A percentile compares a stretch with the other conserved stretches of the same genome.
These are phyloP conservation scores for Myotis brandtii DNA, from an alignment of 2,113 vertebrate species.

Conservation along the genomic window DNA sequence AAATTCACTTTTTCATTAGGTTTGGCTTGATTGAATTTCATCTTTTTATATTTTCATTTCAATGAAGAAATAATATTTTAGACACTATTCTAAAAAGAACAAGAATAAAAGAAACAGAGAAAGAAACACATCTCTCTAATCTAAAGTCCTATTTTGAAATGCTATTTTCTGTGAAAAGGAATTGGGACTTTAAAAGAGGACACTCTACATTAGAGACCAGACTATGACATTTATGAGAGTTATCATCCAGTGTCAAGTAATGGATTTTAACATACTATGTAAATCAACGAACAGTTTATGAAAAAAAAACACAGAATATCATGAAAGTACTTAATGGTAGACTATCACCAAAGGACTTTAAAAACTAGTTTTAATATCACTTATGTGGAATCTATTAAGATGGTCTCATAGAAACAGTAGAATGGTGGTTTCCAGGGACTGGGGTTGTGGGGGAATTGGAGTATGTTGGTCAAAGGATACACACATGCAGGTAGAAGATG, in stretches of 20 bases:
- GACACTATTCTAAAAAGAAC: slow-evolving; percentile 41
- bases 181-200: background rate
- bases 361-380: background rate
- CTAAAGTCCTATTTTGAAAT: slow-evolving; percentile 25
- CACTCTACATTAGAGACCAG: background rate
- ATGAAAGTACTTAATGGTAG: background rate
- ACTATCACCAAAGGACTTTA: background rate
- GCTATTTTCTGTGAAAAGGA: slow-evolving; percentile 10
- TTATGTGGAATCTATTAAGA: background rate
- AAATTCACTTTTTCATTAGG: slow-evolving; percentile 14
- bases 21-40: slow-evolving; percentile 26
- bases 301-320: slow-evolving; percentile 23
- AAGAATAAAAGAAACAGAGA: slow-evolving; percentile 30
- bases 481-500: background rate
- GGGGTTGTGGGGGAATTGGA: background rate
- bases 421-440: background rate
- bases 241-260: background rate
- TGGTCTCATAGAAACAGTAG: background rate
- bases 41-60: slow-evolving; percentile 38
- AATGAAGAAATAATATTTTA: slow-evolving; percentile 38
- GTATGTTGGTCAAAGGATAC: background rate
- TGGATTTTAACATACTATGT: background rate
- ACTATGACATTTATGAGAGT: background rate
- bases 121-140: slow-evolving; percentile 12
- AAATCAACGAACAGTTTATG: background rate